Evolutionary conservation across 1,140 invertebrate species (phyloP), one percentile per base, ranked within the genome.

Genomic region (Thalassaphorura encarpata): DNA sequence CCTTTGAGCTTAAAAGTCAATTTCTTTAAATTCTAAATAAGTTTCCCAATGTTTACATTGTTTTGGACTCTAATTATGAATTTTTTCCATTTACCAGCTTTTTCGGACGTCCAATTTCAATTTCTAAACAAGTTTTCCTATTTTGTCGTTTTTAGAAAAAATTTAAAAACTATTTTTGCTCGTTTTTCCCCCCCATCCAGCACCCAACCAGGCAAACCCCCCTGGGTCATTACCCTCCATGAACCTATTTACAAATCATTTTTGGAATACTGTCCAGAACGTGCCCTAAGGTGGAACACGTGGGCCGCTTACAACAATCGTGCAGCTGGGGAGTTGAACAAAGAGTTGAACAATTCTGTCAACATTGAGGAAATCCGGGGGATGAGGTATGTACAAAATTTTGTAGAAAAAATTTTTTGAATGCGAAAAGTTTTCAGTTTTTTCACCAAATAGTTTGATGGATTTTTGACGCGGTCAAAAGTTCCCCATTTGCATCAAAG

Each of bases 241-340:
- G 80, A 83, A 2, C 71, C 80, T 59, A 75, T 89, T 33, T 81
- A 83, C 61, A 70, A 81, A 49, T 75, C 78, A 13, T 89, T 79
- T 66, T 73, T 92, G 68, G 81, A 91, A 69, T 80, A 89, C 70
- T 96, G 92, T 72, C 81, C 85, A 1, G 80, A 85, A 69, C 73
- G 84, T 56, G 69, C 77, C 23, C 67, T 85, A 28, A 73, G 93
- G 33, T 89, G 81, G 79, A 89, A 88, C 69, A 72, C 85, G 1
- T 96, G 88, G 87, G 75, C 84, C 48, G 85, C 85, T 0, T 74
- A 81, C 67, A 80, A 83, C 2, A 76, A 77, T 21, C 73, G 84
- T 56, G 83, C 81, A n/a, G 85, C 86, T 0, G 73, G 75, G 29
- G 76, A 76, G 61, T 70, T 73, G 4, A 82, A 84, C 13, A 79